Evolutionary conservation across 64 coral and sea anemone genomes (phyloP).

Genomic region (Dendrophyllia cribrosa): DNA sequence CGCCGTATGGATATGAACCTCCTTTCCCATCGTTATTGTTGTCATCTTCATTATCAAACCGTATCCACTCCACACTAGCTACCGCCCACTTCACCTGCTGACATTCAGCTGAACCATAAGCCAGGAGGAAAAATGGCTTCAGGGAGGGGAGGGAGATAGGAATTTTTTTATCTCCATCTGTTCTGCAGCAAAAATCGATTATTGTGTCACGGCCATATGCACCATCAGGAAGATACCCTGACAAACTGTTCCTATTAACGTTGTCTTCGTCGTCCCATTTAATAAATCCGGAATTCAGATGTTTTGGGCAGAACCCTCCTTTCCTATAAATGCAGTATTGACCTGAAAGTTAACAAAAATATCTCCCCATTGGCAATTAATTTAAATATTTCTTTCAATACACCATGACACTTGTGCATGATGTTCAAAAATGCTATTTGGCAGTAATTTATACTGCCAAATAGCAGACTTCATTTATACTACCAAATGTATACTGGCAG

Average conservation of each 20-base stretch:
- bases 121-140: slow-evolving; percentile 11
- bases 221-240: slow-evolving; percentile 28
- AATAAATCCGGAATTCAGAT: background rate
- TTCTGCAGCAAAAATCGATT: slow-evolving; percentile 13
- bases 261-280: slow-evolving; percentile 48
- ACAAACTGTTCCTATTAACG: background rate
- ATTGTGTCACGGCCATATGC: slow-evolving; percentile 9
- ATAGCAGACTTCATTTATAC: no score
- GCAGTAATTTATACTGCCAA: no score
- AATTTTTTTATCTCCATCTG: background rate
- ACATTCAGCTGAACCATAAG: background rate
- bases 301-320: no score
- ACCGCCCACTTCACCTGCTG: background rate
- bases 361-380: no score
- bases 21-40: background rate
- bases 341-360: no score
- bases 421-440: no score
- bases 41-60: background rate
- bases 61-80: slow-evolving; percentile 13
- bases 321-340: no score
- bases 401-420: no score
- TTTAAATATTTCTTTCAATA: no score
- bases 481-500: no score
- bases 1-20: background rate
- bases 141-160: slow-evolving; percentile 22